Evolutionary conservation across 2,888 invertebrate genomes (phyloP).

Genomic region (Athetis lepigone): DNA sequence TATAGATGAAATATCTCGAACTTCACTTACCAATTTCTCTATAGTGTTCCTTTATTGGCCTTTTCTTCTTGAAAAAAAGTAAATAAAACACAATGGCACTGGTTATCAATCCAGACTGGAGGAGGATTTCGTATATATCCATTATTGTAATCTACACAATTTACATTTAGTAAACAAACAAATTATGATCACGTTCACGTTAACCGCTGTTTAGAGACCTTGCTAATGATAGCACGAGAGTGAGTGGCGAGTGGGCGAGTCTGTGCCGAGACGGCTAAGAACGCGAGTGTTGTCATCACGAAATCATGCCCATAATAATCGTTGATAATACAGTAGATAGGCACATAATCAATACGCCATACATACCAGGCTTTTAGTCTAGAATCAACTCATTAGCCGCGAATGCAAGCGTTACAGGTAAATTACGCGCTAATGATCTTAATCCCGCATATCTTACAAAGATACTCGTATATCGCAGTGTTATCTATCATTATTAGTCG

Average conservation of each 20-base stretch:
- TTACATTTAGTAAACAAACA: slow-evolving; percentile 44
- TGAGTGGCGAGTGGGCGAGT: slow-evolving; percentile 6
- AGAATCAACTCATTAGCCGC: too few species aligned
- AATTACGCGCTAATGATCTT: slow-evolving; percentile 2
- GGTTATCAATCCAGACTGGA: slow-evolving; percentile 80
- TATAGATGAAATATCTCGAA: too few species aligned
- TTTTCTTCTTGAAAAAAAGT: slow-evolving; percentile 74
- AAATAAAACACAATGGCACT: slow-evolving; percentile 78
- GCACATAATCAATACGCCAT: slow-evolving; percentile 31
- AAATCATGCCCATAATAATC: slow-evolving; percentile 5
- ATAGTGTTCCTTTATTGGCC: slow-evolving; percentile 70
- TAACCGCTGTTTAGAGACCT: slow-evolving; percentile 28
- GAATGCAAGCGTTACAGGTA: slow-evolving; percentile 15
- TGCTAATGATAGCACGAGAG: slow-evolving; percentile 24
- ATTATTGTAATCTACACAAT: slow-evolving; percentile 63
- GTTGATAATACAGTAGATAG: slow-evolving; percentile 32
- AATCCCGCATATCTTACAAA: slow-evolving; percentile 4
- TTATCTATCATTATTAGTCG: too few species aligned
- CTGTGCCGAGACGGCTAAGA: slow-evolving; percentile 3
- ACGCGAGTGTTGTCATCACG: slow-evolving; percentile 19
- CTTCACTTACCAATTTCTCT: slow-evolving; percentile 78
- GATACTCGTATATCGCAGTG: too few species aligned
- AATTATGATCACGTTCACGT: slow-evolving; percentile 18
- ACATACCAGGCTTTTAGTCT: background rate
- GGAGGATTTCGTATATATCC: slow-evolving; percentile 80